These are phyloP conservation scores for Drosophila diplacantha DNA, from an alignment of 2,888 invertebrate species.

Conservation along the genomic window DNA sequence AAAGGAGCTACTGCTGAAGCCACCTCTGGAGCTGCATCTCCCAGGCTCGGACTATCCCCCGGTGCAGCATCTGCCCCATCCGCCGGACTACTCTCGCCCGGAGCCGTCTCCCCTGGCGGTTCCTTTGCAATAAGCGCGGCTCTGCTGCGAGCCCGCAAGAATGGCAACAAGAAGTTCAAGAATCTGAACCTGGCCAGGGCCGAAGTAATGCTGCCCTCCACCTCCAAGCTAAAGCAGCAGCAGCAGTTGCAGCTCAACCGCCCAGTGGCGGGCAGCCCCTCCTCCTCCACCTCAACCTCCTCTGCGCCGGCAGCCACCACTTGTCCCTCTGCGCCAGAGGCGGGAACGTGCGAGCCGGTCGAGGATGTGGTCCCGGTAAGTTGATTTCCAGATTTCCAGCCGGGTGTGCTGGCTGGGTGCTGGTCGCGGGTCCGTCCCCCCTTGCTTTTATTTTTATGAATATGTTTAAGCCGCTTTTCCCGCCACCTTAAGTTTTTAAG, in stretches of 20 bases:
- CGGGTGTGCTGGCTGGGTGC: constrained; percentile 29
- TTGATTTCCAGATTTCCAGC: constrained; percentile 42
- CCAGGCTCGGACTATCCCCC: constrained; percentile 7
- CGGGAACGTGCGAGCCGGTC: constrained; percentile 38
- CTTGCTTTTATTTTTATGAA: constrained; percentile 41
- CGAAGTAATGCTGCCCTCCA: constrained; percentile 75
- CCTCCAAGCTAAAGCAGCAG: constrained; percentile 72
- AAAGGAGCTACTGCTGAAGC: constrained; percentile 13
- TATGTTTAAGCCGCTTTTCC: constrained; percentile 58
- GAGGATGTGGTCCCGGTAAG: constrained; percentile 70
- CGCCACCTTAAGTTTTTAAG: constrained; percentile 32
- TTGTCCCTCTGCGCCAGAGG: constrained; percentile 1
- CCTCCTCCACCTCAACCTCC: constrained; percentile 35
- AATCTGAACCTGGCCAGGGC: constrained; percentile 74
- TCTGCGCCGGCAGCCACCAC: constrained; percentile 34
- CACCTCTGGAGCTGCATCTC: constrained; percentile 12
- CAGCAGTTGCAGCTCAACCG: constrained; percentile 67
- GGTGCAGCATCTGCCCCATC: constrained; percentile 9
- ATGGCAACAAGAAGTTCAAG: constrained; percentile 74
- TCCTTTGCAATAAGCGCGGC: constrained; percentile 39
- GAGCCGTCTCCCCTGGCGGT: constrained; percentile 30
- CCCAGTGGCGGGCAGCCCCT: constrained; percentile 46
- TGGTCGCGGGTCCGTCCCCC: constrained; percentile 23
- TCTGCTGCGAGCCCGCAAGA: constrained; percentile 62
- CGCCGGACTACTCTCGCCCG: constrained; percentile 15